Conservation (phyloP, 1,140 invertebrate species). For the Trissolcus basalis region DNA sequence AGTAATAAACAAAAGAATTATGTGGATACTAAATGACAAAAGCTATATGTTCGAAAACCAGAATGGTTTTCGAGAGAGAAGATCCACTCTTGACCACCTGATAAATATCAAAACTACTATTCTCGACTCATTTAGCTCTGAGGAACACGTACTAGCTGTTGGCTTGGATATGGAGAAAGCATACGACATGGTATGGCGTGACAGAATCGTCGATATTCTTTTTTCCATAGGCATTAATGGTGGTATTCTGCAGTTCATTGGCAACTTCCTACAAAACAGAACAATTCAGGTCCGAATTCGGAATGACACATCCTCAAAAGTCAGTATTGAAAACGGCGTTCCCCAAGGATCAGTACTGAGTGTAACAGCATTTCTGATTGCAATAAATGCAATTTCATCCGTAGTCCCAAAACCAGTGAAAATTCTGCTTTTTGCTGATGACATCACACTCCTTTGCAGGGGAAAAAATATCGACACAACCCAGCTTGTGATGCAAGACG, state of each 20-base stretch:
- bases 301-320: neutral
- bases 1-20: constrained; percentile 18
- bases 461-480: constrained; percentile 7
- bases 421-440: constrained; percentile 12
- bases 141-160: constrained; percentile 14
- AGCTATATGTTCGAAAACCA: neutral
- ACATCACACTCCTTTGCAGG: neutral
- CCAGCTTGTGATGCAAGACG: constrained; percentile 1
- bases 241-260: neutral
- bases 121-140: neutral
- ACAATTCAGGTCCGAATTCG: constrained; percentile 1
- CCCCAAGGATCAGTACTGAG: constrained; percentile 7
- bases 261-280: constrained; percentile 7
- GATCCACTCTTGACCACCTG: constrained; percentile 20
- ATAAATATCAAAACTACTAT: constrained; percentile 11
- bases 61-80: constrained; percentile 9
- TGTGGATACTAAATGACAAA: neutral
- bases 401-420: constrained; percentile 5
- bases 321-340: constrained; percentile 3
- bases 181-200: too few species aligned
- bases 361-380: constrained; percentile 8
- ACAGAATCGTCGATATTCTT: constrained; percentile 11
- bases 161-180: too few species aligned
- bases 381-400: constrained; percentile 8
- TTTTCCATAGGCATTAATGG: constrained; percentile 4